A percentile compares a stretch with the other conserved stretches of the same genome.
Evolutionary conservation across 2,888 invertebrate genomes (phyloP).

Genomic region (Pyrochroa serraticornis): DNA sequence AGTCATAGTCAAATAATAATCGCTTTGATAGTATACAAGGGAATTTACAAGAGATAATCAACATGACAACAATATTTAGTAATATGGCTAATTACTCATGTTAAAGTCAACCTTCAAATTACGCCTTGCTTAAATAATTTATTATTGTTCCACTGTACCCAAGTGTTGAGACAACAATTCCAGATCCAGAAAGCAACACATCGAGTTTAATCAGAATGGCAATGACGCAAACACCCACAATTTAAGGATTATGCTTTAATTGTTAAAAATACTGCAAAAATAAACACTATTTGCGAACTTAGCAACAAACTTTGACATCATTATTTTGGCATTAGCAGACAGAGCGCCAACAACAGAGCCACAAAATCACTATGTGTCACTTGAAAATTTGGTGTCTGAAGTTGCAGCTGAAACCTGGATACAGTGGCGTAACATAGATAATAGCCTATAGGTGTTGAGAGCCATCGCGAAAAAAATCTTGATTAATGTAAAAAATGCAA

Average conservation of each 20-base stretch:
- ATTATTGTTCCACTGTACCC: slow-evolving; percentile 10
- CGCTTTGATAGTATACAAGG: not conserved
- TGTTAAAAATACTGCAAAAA: not conserved
- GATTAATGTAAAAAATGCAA: no score
- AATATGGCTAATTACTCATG: slow-evolving; percentile 18
- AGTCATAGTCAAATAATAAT: not conserved
- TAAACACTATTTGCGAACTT: not conserved
- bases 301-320: not conserved
- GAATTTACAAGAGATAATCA: slow-evolving; percentile 12
- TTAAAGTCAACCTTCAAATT: slow-evolving; percentile 27
- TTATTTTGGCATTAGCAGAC: not conserved
- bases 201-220: not conserved
- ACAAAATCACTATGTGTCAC: not conserved
- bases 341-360: not conserved
- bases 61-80: slow-evolving; percentile 13
- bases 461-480: no score
- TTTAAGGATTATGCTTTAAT: not conserved
- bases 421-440: no score
- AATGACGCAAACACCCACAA: no score
- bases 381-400: no score
- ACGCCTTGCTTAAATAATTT: slow-evolving; percentile 24
- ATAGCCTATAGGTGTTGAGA: no score
- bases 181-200: not conserved
- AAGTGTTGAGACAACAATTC: slow-evolving; percentile 2
- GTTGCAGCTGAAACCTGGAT: no score